Conservation (phyloP, 53 echinoderm and acorn worm species). For the Glandiceps talaboti region DNA sequence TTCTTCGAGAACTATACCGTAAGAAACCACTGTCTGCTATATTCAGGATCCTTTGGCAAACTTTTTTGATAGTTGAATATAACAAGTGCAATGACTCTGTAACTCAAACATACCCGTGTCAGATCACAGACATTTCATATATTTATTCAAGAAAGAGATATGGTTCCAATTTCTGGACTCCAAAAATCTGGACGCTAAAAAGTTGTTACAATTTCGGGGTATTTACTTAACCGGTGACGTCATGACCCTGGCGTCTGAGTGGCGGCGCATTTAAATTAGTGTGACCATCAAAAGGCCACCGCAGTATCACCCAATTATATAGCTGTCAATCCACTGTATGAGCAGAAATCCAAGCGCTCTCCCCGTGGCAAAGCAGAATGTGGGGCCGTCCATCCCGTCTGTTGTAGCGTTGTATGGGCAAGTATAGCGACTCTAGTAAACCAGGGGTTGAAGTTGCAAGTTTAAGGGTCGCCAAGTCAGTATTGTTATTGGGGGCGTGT, state of each 20-base stretch:
- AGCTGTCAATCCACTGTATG: neutral
- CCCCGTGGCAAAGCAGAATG: neutral
- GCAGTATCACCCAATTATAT: neutral
- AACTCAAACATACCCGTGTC: too few relatives aligned
- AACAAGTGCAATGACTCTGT: too few relatives aligned
- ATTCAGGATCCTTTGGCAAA: too few relatives aligned
- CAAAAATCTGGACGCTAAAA: neutral
- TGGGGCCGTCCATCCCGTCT: neutral
- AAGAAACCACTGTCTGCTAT: too few relatives aligned
- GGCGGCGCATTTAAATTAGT: neutral
- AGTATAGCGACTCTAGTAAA: neutral
- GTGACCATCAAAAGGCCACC: neutral
- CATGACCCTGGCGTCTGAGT: neutral
- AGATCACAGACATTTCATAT: neutral
- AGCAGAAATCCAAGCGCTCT: neutral
- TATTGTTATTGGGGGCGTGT: neutral
- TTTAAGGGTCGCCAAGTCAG: neutral
- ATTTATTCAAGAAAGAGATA: neutral
- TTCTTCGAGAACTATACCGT: too few relatives aligned
- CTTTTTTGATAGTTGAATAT: too few relatives aligned
- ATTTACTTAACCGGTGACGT: neutral
- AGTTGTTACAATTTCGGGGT: neutral
- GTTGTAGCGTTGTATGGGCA: too few relatives aligned
- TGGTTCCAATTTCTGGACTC: neutral
- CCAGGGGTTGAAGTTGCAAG: neutral